Conservation (phyloP, 2,113 vertebrate genomes). For the Falcunculus frontatus region DNA sequence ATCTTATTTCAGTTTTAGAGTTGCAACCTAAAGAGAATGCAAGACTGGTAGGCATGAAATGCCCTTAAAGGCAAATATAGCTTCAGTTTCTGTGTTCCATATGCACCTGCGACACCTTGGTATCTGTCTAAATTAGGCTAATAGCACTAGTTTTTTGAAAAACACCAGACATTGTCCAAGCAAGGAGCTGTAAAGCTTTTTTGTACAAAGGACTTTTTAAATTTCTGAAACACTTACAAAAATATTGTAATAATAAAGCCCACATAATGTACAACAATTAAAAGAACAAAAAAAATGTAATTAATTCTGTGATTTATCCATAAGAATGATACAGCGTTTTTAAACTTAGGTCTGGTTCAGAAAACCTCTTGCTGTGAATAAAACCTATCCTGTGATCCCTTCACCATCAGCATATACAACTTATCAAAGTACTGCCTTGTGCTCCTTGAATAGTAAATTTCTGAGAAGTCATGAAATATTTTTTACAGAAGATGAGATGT, state of each 20-base stretch:
- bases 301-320: not conserved
- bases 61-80: not conserved
- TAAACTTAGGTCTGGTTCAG: not conserved
- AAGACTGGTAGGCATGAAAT: not conserved
- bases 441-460: not conserved
- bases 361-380: not conserved
- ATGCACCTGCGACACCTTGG: not conserved
- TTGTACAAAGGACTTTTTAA: not conserved
- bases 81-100: not conserved
- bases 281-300: not conserved
- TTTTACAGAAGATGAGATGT: not conserved
- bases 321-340: not conserved
- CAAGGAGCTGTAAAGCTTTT: not conserved
- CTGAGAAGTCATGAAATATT: not conserved
- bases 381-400: not conserved
- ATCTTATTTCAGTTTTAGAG: not conserved
- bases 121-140: not conserved
- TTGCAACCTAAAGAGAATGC: not conserved
- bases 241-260: not conserved
- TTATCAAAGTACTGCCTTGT: not conserved
- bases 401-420: not conserved
- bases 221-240: not conserved
- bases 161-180: not conserved
- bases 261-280: not conserved
- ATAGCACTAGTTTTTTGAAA: not conserved